phyloP scores from a whole-genome alignment of 2,113 vertebrate species.

The Brienomyrus longianalis region DNA sequence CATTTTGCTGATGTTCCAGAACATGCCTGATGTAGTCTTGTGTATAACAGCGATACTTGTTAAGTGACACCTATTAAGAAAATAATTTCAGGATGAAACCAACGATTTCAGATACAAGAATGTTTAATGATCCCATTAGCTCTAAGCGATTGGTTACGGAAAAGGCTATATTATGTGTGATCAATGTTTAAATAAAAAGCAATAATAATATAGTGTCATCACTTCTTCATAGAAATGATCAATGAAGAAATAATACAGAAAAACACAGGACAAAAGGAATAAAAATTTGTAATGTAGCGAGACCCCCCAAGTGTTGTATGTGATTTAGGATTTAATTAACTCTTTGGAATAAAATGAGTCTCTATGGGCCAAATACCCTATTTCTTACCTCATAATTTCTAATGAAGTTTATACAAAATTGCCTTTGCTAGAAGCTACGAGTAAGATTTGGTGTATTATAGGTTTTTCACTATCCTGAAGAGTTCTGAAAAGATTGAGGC shows the following conservation, averaged over 20 bases:
- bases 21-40: not conserved
- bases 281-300: constrained; percentile 8
- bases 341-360: constrained; percentile 25
- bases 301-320: constrained; percentile 19
- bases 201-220: not conserved
- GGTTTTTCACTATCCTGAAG: constrained; percentile 5
- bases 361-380: constrained; percentile 18
- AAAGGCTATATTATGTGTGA: not conserved
- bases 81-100: not conserved
- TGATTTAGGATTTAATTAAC: constrained; percentile 30
- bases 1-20: not conserved
- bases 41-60: not conserved
- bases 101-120: not conserved
- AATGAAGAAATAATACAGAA: not conserved
- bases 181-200: not conserved
- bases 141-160: not conserved
- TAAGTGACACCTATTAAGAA: not conserved
- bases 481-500: constrained; percentile 18
- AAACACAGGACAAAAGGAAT: not conserved
- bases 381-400: constrained; percentile 28
- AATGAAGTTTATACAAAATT: constrained; percentile 12
- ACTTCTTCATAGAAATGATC: constrained; percentile 9
- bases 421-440: not conserved
- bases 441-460: constrained; percentile 13
- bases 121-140: not conserved